phyloP scores from a whole-genome alignment of 2,797 vertebrate species.

The Pachyuromys duprasi region DNA sequence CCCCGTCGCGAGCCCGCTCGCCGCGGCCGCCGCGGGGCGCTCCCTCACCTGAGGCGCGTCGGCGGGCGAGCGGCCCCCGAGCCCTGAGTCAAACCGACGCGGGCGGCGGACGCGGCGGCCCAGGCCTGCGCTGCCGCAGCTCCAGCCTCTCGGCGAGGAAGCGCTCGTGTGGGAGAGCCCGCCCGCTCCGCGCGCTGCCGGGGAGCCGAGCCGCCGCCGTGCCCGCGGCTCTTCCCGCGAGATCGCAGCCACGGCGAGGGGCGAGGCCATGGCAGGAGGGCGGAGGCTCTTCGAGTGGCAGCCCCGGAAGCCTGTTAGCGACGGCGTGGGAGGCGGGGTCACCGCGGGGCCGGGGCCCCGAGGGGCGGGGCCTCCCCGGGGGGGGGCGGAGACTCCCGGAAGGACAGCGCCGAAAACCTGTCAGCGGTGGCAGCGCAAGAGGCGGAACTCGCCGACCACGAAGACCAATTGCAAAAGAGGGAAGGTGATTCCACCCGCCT shows the following conservation, averaged over 20 bases:
- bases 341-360: conserved; percentile 1
- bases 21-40: neutral
- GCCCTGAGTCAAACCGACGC: neutral
- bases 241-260: conserved; percentile 69
- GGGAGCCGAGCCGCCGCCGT: conserved; percentile 46
- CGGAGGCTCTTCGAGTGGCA: conserved; percentile 55
- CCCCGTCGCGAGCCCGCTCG: neutral
- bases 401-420: conserved; percentile 41
- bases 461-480: conserved; percentile 60
- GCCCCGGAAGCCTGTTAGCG: neutral
- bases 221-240: conserved; percentile 83
- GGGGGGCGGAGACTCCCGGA: neutral
- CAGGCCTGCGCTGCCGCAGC: conserved; percentile 77
- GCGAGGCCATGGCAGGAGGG: conserved; percentile 30
- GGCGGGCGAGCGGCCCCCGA: conserved; percentile 32
- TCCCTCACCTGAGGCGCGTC: conserved; percentile 71
- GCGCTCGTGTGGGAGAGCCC: conserved; percentile 54
- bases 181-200: conserved; percentile 66
- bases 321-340: neutral
- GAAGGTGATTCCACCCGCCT: conserved; percentile 9
- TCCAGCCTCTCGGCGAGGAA: conserved; percentile 50
- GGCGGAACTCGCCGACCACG: conserved; percentile 9
- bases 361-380: neutral
- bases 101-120: conserved; percentile 25
- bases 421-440: neutral